phyloP scores from a whole-genome alignment of 2,888 invertebrate species.

The Leucoma salicis region DNA sequence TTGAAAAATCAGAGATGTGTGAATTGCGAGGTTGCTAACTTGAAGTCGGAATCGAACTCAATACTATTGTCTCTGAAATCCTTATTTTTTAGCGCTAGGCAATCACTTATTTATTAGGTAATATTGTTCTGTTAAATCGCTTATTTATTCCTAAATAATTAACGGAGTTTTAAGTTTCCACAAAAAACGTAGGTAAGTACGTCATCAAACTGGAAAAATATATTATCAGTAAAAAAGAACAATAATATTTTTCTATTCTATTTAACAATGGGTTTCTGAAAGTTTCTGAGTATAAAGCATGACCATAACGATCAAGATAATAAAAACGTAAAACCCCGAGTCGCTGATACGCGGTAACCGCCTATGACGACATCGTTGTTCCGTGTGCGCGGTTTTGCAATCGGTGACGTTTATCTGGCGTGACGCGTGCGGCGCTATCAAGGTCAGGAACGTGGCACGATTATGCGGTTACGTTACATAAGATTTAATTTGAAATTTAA shows the following conservation, averaged over 20 bases:
- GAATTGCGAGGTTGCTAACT: too few species aligned
- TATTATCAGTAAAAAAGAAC: too few species aligned
- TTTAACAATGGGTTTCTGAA: conserved; percentile 19
- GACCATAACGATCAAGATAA: conserved; percentile 21
- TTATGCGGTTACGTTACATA: conserved; percentile 51
- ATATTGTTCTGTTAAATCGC: too few species aligned
- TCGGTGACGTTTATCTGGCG: conserved; percentile 22
- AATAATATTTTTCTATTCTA: too few species aligned
- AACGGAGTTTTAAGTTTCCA: too few species aligned
- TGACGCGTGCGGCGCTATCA: conserved; percentile 34
- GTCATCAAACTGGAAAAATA: conserved; percentile 4
- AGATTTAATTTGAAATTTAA: conserved; percentile 35
- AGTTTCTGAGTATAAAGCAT: conserved; percentile 33
- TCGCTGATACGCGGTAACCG: conserved; percentile 24
- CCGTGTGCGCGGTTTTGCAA: conserved; percentile 24
- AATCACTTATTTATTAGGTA: too few species aligned
- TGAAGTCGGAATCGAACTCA: too few species aligned
- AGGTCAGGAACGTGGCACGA: conserved; percentile 51
- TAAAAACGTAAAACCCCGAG: conserved; percentile 29
- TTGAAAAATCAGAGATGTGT: too few species aligned
- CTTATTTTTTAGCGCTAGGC: too few species aligned
- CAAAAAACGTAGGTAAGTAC: too few species aligned
- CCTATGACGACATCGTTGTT: conserved; percentile 32
- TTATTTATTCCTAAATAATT: too few species aligned
- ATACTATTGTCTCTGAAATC: too few species aligned